Percentiles rank a stretch among this genome's conserved stretches.
Conservation (phyloP, 2,888 invertebrate genomes). For the Lamellibrachia satsuma region DNA sequence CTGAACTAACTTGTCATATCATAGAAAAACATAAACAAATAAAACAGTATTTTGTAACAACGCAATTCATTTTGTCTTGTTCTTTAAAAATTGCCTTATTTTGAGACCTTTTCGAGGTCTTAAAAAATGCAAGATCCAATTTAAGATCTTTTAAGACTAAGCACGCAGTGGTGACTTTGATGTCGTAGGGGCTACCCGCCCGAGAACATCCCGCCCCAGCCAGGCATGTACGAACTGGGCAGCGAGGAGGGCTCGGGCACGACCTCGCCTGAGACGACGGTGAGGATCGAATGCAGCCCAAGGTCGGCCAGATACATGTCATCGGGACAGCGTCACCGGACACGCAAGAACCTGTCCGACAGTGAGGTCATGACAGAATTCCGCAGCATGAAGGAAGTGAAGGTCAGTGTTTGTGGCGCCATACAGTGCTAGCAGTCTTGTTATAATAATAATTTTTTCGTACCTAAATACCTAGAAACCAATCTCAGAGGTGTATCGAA, state of each 20-base stretch:
- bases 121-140: no score
- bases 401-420: constrained; percentile 35
- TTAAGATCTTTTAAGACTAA: no score
- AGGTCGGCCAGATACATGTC: constrained; percentile 44
- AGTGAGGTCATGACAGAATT: constrained; percentile 48
- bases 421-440: not conserved
- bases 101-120: no score
- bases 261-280: constrained; percentile 18
- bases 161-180: not conserved
- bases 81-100: no score
- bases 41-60: no score
- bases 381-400: constrained; percentile 42
- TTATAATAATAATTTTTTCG: no score
- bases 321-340: constrained; percentile 42
- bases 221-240: constrained; percentile 39
- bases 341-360: constrained; percentile 37
- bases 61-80: no score
- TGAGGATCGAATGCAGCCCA: constrained; percentile 27
- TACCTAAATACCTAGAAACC: no score
- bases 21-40: no score
- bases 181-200: constrained; percentile 54
- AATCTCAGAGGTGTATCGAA: no score
- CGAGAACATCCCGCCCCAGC: constrained; percentile 50
- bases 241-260: constrained; percentile 31
- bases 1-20: no score